These are phyloP conservation scores for Heliconius cydno DNA, from an alignment of 2,888 invertebrate genomes.

Conservation along the genomic window DNA sequence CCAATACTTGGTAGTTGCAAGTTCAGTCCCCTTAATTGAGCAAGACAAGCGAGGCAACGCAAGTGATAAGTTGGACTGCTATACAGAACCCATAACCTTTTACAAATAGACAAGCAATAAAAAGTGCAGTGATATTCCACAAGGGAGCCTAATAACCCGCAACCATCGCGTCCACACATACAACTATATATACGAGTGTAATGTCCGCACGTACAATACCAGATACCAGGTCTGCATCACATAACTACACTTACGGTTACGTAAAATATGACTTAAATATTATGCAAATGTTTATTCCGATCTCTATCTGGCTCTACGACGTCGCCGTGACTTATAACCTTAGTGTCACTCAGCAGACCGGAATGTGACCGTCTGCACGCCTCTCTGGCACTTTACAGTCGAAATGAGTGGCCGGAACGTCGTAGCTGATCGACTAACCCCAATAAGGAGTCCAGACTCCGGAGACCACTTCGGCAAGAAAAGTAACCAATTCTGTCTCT, in stretches of 20 bases:
- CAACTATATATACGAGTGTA: not conserved
- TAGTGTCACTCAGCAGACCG: not conserved
- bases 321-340: not conserved
- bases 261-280: too few species aligned
- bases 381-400: not conserved
- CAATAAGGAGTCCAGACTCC: not conserved
- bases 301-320: constrained; percentile 2
- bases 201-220: not conserved
- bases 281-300: too few species aligned
- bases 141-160: not conserved
- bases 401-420: not conserved
- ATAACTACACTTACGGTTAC: too few species aligned
- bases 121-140: not conserved
- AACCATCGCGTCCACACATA: too few species aligned
- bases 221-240: not conserved
- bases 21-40: not conserved
- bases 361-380: not conserved
- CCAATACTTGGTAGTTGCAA: not conserved
- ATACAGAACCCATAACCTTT: not conserved
- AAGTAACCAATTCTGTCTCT: not conserved
- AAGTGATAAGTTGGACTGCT: not conserved
- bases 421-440: not conserved
- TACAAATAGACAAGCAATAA: not conserved
- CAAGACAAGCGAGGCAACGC: not conserved
- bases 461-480: not conserved